Evolutionary conservation across 2,113 vertebrate genomes (phyloP).

Genomic region (Scopus umbretta): DNA sequence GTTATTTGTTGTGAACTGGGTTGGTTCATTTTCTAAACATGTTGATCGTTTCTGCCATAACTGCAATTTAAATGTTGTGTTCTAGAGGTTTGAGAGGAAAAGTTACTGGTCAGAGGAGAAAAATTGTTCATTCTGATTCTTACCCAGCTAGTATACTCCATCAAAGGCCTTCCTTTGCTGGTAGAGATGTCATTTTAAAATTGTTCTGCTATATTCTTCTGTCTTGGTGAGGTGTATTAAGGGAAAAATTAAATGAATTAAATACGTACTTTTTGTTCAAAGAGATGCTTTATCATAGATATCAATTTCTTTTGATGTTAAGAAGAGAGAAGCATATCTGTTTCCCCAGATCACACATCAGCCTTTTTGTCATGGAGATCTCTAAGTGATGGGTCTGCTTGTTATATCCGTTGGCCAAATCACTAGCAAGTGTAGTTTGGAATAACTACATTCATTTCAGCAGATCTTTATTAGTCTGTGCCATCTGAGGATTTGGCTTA

Average conservation of each 20-base stretch:
- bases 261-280: background rate
- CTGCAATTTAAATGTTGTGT: background rate
- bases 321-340: background rate
- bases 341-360: background rate
- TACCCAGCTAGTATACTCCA: background rate
- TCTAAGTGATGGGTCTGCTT: background rate
- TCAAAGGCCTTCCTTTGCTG: background rate
- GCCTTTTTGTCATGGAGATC: background rate
- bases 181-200: background rate
- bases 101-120: background rate
- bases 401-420: background rate
- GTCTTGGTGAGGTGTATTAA: background rate
- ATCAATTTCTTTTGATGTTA: background rate
- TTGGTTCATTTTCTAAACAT: background rate
- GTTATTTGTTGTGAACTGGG: background rate
- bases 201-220: background rate
- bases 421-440: background rate
- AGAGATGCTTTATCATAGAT: background rate
- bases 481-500: background rate
- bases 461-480: background rate
- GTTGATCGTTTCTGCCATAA: background rate
- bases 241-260: background rate
- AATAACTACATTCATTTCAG: background rate
- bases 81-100: background rate
- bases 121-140: background rate